A percentile compares a stretch with the other conserved stretches of the same genome.
Conservation (phyloP, 2,888 invertebrate species). For the Agriopis marginaria region DNA sequence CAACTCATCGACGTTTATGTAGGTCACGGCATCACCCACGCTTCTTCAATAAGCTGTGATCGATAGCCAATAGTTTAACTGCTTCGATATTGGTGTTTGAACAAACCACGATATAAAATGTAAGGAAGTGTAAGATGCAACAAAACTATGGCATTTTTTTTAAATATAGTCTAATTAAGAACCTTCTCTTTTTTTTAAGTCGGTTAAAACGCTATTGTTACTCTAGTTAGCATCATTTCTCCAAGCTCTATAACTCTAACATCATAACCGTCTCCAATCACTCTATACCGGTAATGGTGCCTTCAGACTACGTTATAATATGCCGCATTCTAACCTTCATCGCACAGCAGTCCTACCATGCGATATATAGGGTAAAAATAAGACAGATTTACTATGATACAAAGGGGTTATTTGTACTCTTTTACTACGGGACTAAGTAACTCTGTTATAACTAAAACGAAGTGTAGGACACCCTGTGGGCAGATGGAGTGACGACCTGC, state of each 20-base stretch:
- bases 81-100: not conserved
- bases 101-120: not conserved
- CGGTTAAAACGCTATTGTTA: not conserved
- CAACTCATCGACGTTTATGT: constrained; percentile 19
- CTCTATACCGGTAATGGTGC: constrained; percentile 23
- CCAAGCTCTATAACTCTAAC: not conserved
- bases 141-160: too few species aligned
- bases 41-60: constrained; percentile 36
- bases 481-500: too few species aligned
- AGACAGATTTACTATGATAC: too few species aligned
- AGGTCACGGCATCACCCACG: constrained; percentile 41
- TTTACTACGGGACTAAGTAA: too few species aligned
- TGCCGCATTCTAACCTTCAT: too few species aligned
- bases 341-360: too few species aligned
- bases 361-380: too few species aligned
- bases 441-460: too few species aligned
- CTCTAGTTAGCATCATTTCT: not conserved
- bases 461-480: too few species aligned
- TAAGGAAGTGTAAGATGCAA: not conserved
- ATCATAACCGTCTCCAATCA: constrained; percentile 28
- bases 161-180: too few species aligned
- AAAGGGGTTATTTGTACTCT: too few species aligned
- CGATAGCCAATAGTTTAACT: constrained; percentile 6
- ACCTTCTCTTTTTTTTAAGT: too few species aligned
- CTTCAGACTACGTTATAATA: constrained; percentile 1